phyloP scores from a whole-genome alignment of 2,113 vertebrate genomes.

The Archilochus colubris region DNA sequence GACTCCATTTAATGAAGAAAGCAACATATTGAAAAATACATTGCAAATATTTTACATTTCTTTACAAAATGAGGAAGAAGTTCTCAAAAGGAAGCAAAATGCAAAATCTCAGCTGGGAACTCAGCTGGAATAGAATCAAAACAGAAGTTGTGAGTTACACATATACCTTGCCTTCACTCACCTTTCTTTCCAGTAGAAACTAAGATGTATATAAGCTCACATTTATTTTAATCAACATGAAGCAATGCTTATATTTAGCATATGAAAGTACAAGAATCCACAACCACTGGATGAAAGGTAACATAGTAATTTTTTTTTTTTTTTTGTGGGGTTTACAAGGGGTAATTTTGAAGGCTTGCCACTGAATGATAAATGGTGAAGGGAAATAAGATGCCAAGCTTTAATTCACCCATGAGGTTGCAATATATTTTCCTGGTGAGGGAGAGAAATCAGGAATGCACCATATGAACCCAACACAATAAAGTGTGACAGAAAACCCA shows the following conservation, averaged over 20 bases:
- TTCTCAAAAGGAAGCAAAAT: not conserved
- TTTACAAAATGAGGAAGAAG: not conserved
- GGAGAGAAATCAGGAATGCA: not conserved
- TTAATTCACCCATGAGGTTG: not conserved
- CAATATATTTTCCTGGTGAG: not conserved
- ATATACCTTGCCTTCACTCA: not conserved
- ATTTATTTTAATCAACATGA: not conserved
- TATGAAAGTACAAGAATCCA: not conserved
- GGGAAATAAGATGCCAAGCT: not conserved
- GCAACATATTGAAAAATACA: not conserved
- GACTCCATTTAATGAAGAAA: not conserved
- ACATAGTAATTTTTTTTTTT: not conserved
- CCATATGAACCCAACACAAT: not conserved
- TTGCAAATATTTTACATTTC: not conserved
- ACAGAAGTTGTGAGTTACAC: not conserved
- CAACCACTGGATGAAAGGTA: not conserved
- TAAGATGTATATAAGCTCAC: not conserved
- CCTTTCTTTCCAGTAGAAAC: not conserved
- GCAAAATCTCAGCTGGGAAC: not conserved
- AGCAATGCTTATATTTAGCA: not conserved
- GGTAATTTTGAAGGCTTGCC: not conserved
- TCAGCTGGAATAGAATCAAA: not conserved
- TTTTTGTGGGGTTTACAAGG: not conserved
- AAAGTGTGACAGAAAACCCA: not conserved
- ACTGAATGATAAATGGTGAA: not conserved